These are phyloP conservation scores for Mohoua ochrocephala DNA, from an alignment of 2,113 vertebrate species.

Conservation along the genomic window DNA sequence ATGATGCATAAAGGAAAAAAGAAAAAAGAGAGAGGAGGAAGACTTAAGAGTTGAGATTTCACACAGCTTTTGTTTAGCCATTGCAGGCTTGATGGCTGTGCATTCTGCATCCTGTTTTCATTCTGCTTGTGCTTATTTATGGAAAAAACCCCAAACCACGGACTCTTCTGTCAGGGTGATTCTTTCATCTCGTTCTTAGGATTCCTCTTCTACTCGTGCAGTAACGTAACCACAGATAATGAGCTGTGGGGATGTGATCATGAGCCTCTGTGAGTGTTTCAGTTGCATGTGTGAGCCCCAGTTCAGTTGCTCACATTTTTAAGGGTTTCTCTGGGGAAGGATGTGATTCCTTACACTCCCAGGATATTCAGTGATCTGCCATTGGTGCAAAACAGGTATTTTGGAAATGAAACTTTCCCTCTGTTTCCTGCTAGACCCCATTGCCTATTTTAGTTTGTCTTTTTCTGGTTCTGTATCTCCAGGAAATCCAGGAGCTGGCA, in stretches of 20 bases:
- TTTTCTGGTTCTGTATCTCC: not conserved
- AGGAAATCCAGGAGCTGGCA: conserved; percentile 85
- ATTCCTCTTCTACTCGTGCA: not conserved
- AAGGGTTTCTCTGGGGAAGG: not conserved
- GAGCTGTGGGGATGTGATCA: not conserved
- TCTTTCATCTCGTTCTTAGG: conserved; percentile 4
- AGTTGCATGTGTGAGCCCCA: not conserved
- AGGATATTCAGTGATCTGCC: not conserved
- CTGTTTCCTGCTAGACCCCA: rapidly evolving
- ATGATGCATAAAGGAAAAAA: not conserved
- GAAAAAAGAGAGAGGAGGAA: not conserved
- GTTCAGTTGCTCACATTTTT: not conserved
- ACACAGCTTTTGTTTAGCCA: not conserved
- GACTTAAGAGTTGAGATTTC: not conserved
- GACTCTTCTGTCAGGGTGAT: not conserved
- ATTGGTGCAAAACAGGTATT: not conserved
- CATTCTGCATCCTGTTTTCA: not conserved
- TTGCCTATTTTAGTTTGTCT: not conserved
- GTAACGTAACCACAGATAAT: not conserved
- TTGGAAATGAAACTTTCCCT: not conserved
- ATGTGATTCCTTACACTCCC: not conserved
- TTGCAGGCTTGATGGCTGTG: not conserved
- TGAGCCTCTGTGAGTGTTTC: not conserved
- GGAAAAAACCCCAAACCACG: not conserved
- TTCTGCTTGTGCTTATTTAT: not conserved